A percentile compares a stretch with the other conserved stretches of the same genome.
Conservation (phyloP, 2,113 vertebrate species). For the Pseudonaja textilis region DNA sequence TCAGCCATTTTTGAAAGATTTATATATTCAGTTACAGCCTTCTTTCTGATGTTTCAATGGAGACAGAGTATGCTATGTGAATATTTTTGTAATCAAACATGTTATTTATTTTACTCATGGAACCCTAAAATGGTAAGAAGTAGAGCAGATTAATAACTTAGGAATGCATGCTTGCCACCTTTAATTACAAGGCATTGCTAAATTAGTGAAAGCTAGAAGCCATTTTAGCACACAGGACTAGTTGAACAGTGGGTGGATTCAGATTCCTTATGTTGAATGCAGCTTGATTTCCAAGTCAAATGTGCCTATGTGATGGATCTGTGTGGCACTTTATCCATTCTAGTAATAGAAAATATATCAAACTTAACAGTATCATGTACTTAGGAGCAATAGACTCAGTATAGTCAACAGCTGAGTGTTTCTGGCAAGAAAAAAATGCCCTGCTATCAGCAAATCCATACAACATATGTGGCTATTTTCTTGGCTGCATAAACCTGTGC, state of each 20-base stretch:
- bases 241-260: not conserved
- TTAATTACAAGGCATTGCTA: not conserved
- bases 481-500: not conserved
- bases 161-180: not conserved
- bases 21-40: not conserved
- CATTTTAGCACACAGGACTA: not conserved
- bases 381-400: conserved; percentile 11
- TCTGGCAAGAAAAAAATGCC: not conserved
- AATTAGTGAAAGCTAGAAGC: not conserved
- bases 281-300: not conserved
- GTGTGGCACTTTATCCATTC: not conserved
- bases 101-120: not conserved
- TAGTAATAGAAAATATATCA: not conserved
- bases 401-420: not conserved
- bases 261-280: not conserved
- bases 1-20: not conserved
- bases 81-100: not conserved
- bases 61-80: not conserved
- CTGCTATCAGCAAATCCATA: not conserved
- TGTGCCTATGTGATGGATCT: not conserved
- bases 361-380: not conserved
- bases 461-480: not conserved
- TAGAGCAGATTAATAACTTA: not conserved
- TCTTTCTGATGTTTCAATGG: not conserved
- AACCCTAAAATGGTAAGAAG: not conserved